phyloP scores from a whole-genome alignment of 1,140 invertebrate species.

The Cyphomyrmex costatus region DNA sequence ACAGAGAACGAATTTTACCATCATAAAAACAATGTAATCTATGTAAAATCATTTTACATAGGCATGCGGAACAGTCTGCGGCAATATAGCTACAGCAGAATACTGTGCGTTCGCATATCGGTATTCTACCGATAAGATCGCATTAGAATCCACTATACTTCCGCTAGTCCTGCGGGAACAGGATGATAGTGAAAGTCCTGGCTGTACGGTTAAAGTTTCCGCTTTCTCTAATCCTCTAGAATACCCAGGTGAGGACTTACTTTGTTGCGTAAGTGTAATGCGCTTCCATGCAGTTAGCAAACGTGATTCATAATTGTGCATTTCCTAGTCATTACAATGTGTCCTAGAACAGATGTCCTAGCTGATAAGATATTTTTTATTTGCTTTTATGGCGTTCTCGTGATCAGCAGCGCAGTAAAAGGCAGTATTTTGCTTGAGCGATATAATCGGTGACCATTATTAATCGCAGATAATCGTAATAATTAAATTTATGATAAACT shows the following conservation, averaged over 20 bases:
- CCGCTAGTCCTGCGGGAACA: conserved; percentile 21
- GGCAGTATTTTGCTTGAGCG: not conserved
- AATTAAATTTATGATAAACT: not conserved
- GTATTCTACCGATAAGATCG: conserved; percentile 11
- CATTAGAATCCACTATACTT: no score
- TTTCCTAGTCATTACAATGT: conserved; percentile 3
- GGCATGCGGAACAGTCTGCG: not conserved
- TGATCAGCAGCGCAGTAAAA: not conserved
- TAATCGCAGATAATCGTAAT: not conserved
- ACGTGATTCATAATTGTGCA: conserved; percentile 1
- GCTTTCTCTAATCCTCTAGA: conserved; percentile 68
- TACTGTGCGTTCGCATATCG: not conserved
- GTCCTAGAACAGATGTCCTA: not conserved
- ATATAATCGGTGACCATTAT: not conserved
- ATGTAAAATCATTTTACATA: not conserved
- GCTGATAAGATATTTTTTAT: conserved; percentile 20
- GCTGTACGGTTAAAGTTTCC: conserved; percentile 18
- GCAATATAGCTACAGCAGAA: not conserved
- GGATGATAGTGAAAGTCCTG: conserved; percentile 66
- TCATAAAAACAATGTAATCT: not conserved
- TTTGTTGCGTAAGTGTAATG: conserved; percentile 24
- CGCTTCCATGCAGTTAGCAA: conserved; percentile 4
- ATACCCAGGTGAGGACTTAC: conserved; percentile 11
- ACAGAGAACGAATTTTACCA: conserved; percentile 16
- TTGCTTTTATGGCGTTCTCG: not conserved